Conservation (phyloP, 2,888 invertebrate species). For the Cheilosia vernalis region DNA sequence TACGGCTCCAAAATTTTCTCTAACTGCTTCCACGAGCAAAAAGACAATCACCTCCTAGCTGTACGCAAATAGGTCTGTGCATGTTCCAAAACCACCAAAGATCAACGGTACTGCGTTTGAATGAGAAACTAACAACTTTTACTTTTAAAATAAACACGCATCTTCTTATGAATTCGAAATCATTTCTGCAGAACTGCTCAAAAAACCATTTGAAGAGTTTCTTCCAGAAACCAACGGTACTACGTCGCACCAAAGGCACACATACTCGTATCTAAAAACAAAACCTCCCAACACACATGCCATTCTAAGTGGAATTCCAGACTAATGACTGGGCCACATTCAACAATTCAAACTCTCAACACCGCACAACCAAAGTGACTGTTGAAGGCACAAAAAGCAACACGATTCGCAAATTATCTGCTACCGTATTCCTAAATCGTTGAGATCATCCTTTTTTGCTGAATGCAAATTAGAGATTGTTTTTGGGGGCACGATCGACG, state of each 20-base stretch:
- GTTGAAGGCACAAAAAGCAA: conserved; percentile 54
- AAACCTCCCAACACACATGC: conserved; percentile 28
- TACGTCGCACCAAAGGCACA: conserved; percentile 17
- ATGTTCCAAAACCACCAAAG: no score
- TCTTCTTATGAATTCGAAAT: conserved; percentile 1
- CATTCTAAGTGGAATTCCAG: conserved; percentile 68
- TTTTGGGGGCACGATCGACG: neutral
- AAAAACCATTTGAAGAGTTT: conserved; percentile 5
- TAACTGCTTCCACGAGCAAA: no score
- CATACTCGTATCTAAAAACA: neutral
- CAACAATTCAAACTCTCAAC: conserved; percentile 61
- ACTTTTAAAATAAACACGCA: neutral
- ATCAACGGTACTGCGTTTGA: no score
- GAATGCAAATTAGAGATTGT: conserved; percentile 60
- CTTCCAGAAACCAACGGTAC: conserved; percentile 56
- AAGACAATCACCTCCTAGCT: no score
- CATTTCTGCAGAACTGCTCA: conserved; percentile 11
- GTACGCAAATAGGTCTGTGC: no score
- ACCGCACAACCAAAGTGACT: conserved; percentile 62
- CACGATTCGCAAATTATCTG: conserved; percentile 66
- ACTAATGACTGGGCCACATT: conserved; percentile 54
- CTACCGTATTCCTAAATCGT: conserved; percentile 68
- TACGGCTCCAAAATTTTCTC: no score
- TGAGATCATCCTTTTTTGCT: conserved; percentile 41
- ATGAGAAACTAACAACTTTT: neutral